Base-by-base conservation (phyloP, 2,888 invertebrate species). In the Acholoe squamosa region DNA sequence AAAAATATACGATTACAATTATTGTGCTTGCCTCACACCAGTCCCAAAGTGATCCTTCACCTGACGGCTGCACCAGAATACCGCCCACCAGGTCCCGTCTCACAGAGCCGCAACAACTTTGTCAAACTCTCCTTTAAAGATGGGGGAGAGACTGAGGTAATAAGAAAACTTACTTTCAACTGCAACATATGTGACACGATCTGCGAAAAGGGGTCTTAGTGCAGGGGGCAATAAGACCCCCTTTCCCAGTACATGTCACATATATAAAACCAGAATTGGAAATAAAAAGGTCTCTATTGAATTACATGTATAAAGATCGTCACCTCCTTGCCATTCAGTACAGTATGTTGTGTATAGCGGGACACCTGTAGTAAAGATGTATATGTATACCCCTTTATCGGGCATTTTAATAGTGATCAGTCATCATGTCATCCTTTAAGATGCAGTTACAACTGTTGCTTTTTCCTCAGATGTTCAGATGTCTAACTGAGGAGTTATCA, bases 51-150 rank as follows among this genome's bases (percentile, higher is more conserved):
- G 34, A 96, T 98, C 92, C 95, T 98, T 89, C 97, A 98, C 95
- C 96, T 98, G 89, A 92, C 91, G 34, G 67, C 93, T 19, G 91
- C 93, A 5, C 91, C 91, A 5, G 89, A 94, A 96, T 97, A 97
- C 89, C 97, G 97, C 95, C 96, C 96, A 91, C 97, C 98, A 71
- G 98, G 98, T 0, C 98, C 98, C 25, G 96, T 97, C 77, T 97
- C 97, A 91, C 96, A 96, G 89, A 98, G 98, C 94, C 96, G 96
- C 22, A 97, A 97, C 93, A 97, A 97, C 94, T 97, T 97, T 95
- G 96, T 99, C 25, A 98, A 98, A 95, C 96, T 98, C 33, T 98
- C 98, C 0, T 98, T 98, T 93, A 97, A 98, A 95, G 98, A 98
- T 95, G 98, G 98, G 0, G 97, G 98, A 7, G 93, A 95, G 90